Base-by-base conservation (phyloP, 1,140 invertebrate genomes). In the Spodoptera litura region DNA sequence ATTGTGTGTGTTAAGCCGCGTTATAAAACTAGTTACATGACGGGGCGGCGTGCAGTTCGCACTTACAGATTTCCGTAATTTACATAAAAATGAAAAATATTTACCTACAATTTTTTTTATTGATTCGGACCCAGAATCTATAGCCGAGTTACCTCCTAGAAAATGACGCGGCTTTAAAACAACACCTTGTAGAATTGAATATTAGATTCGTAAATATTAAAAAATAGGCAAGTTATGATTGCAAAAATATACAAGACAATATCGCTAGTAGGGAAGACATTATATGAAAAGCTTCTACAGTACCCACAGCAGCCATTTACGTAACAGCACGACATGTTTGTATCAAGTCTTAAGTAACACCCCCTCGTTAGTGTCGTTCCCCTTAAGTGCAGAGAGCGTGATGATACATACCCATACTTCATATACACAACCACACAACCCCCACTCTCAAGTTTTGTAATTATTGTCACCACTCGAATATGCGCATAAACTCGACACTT, bases 381-480 rank as follows among this genome's bases (percentile, higher is more conserved):
- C 53, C 66, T 70, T 70, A 53, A 70, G 66, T 52, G 66, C 44
- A 70, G 49, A 51, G 62, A 52, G 66, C 66, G 66, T 70, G 66
- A 70, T 70, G 38, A 70, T 70, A 70, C 66, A 70, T 70, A 70
- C 52, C 20, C 66, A 70, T n/a, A 70, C 44, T 25, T 25, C 64
- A 68, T 68, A 27, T 13, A 51, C 61, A 27, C 35, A 12, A 20
- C 8, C 8, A 13, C 12, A 9, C 20, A 31, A 13, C 44, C 31
- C 59, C 6, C 8, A 64, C 71, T 44, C 25, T 15, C 38, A 73
- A 74, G 56, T 74, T 74, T 74, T 74, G 56, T 61, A 74, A 74
- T 61, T 61, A 61, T 61, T 72, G 35, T 25, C 38, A 49, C 71
- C 71, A 20, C 52, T 51, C 15, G 5, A 35, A 51, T 20, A 20